phyloP scores from a whole-genome alignment of 2,888 invertebrate species.

The Muschampia plurimacula region DNA sequence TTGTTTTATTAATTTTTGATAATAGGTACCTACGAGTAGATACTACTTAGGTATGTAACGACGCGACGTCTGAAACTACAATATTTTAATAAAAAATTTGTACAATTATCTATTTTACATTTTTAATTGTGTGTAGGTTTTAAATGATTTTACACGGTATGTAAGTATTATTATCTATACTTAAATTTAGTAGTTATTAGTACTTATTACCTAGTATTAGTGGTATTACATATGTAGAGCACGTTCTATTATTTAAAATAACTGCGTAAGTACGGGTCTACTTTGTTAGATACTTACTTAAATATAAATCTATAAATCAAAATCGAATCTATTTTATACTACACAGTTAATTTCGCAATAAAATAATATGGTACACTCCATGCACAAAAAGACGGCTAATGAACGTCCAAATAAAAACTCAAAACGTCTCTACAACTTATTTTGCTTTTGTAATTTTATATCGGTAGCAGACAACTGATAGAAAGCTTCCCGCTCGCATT shows the following conservation, averaged over 20 bases:
- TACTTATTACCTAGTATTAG: too few species aligned
- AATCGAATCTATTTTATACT: conserved; percentile 5
- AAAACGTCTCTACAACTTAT: conserved; percentile 6
- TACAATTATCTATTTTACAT: too few species aligned
- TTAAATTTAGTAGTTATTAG: too few species aligned
- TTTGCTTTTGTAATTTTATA: conserved; percentile 62
- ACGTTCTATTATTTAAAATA: neutral
- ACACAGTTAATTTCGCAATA: neutral
- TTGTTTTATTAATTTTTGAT: conserved; percentile 21
- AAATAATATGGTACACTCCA: neutral
- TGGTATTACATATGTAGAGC: too few species aligned
- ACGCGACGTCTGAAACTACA: too few species aligned
- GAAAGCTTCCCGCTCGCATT: conserved; percentile 72
- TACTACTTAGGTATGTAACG: too few species aligned
- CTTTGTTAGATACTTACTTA: neutral
- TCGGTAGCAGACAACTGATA: conserved; percentile 81
- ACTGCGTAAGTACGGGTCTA: neutral
- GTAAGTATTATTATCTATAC: too few species aligned
- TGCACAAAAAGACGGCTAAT: conserved; percentile 13
- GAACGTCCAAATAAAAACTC: conserved; percentile 28
- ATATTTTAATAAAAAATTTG: too few species aligned
- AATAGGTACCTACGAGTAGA: too few species aligned
- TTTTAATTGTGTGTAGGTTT: too few species aligned
- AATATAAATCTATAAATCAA: neutral
- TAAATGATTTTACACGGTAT: too few species aligned